Base-by-base conservation (phyloP, 2,888 invertebrate genomes). In the Trypoxylon attenuatum region DNA sequence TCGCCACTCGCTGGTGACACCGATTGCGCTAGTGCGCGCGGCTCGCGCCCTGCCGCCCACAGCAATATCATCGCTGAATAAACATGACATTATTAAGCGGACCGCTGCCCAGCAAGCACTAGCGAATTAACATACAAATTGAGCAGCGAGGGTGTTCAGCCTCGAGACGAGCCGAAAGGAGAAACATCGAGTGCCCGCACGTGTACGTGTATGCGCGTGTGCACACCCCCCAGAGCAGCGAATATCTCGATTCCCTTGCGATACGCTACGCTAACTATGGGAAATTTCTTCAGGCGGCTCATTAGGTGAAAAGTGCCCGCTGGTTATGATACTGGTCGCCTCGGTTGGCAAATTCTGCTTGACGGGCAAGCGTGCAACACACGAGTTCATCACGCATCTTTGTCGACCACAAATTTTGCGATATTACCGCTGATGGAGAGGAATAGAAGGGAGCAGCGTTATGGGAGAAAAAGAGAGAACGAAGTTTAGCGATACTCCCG, bases 1-100 rank as follows among this genome's bases (percentile, higher is more conserved):
- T 43, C 33, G 23, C 33, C 15, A 29, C 43, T 59, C 29, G 49
- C 45, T n/a, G 55, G 70, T 62, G 71, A 72, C 67, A 72, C 74
- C 73, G 70, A 81, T 77, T 73, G 77, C 75, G 75, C 77, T 74
- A 72, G 77, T 73, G 77, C 71, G 33, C 13, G n/a, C 33, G 33
- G n/a, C 77, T 75, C 76, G 71, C 69, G 77, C 76, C 77, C 75
- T 71, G 73, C 70, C 70, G 76, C 82, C 74, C 80, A 71, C 79
- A 74, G 84, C 84, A 82, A 85, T 85, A 85, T 85, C 82, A 84
- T 85, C 84, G 81, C 85, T 86, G 86, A 86, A 86, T 86, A 86
- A 86, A 85, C 86, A 86, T 86, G 85, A 85, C 85, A 86, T 86
- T 85, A 86, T 86, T 85, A 86, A 86, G 84, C 84, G 84, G 78